Base-by-base conservation (phyloP, 2,113 vertebrate genomes). In the Calonectris borealis region DNA sequence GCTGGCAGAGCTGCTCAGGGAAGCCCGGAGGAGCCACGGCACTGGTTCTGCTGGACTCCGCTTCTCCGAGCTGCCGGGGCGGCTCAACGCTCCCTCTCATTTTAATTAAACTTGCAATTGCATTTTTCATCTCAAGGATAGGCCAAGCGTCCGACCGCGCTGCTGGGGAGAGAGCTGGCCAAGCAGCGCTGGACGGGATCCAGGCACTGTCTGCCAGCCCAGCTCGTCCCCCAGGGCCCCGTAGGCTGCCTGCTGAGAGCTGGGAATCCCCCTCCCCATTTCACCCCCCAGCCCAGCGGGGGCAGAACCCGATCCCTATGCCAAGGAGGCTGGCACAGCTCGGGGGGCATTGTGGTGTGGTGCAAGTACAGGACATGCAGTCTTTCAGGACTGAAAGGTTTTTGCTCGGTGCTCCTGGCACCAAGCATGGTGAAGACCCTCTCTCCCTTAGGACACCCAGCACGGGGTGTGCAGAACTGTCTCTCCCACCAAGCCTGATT, bases 81-180 rank as follows among this genome's bases (percentile, higher is more conserved):
- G 0, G 26, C 80, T 81, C 51, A 34, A 73, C 5, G 4, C 81
- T 94, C 46, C 26, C 40, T 77, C 62, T 96, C 12, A 0, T 82
- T 89, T 96, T 96, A 96, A 96, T 96, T 96, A 96, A 97, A 93
- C 44, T 48, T 60, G 61, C 1, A 10, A 64, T 44, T 79, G 40
- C 52, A 76, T 94, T 95, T 96, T 89, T 96, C 73, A 91, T 91
- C 40, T 95, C 91, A 96, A 93, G 94, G 91, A 91, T 84, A 76
- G 89, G 73, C 77, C 49, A 60, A 6, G 61, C 8, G 10, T 72
- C 44, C 0, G 4, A 81, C 48, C 0, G 0, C 3, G 7, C 60
- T 71, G 55, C 24, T 0, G 0, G 4, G 68, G 34, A 72, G 36
- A 24, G 38, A 94, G n/a, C 52, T 44, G 0, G 89, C 86, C 86